Percentiles rank a stretch among this genome's conserved stretches.
phyloP scores from a whole-genome alignment of 2,113 vertebrate species.

The Chionomys nivalis region DNA sequence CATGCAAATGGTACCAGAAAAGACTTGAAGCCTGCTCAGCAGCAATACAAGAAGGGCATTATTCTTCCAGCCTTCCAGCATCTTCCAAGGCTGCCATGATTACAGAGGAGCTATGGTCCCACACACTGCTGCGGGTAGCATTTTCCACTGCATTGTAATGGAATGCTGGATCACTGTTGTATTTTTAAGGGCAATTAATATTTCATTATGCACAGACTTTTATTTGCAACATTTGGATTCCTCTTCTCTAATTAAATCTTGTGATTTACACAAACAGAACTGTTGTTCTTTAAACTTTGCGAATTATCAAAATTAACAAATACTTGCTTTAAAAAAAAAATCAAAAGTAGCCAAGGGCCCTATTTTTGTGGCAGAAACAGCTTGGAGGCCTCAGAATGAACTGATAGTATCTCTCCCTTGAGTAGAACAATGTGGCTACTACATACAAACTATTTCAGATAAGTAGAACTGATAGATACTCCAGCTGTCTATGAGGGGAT shows the following conservation, averaged over 20 bases:
- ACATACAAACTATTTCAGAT: constrained; percentile 68
- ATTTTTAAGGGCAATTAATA: constrained; percentile 81
- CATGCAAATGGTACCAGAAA: neutral
- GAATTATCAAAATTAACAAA: constrained; percentile 78
- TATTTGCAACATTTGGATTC: constrained; percentile 75
- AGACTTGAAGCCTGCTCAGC: neutral
- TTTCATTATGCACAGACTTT: constrained; percentile 67
- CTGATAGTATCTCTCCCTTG: constrained; percentile 60
- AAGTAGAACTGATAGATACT: constrained; percentile 67
- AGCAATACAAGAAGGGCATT: neutral
- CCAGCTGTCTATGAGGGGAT: constrained; percentile 68
- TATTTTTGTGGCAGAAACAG: constrained; percentile 78
- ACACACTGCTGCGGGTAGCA: neutral
- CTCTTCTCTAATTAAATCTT: constrained; percentile 80
- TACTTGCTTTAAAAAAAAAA: constrained; percentile 73
- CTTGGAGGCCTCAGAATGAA: constrained; percentile 73
- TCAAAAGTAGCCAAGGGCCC: constrained; percentile 74
- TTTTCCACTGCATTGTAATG: constrained; percentile 59
- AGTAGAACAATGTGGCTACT: constrained; percentile 62
- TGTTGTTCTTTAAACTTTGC: constrained; percentile 75
- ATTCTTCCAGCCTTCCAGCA: neutral
- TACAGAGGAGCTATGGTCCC: neutral
- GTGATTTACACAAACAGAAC: constrained; percentile 79
- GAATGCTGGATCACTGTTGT: constrained; percentile 62
- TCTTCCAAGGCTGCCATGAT: constrained; percentile 22